Base-by-base conservation (phyloP, 1,140 invertebrate genomes). In the Mylabris phalerata region DNA sequence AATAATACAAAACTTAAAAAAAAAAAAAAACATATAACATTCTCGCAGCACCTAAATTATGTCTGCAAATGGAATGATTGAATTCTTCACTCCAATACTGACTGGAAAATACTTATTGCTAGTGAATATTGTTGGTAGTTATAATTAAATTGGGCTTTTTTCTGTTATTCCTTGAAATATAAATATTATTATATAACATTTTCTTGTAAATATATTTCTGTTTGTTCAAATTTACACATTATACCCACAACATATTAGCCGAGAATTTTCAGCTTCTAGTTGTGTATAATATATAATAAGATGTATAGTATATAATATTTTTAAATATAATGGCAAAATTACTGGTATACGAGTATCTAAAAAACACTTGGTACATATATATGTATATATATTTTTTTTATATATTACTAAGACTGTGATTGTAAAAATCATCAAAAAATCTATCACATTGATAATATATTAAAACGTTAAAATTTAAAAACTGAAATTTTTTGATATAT, bases 361-460 rank as follows among this genome's bases (percentile, higher is more conserved):
- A 71, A 73, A 69, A 67, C 60, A 65, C 66, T 69, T 70, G 69
- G 67, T 72, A 71, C 67, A 71, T 66, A 7, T 32, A 32, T 13
- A 32, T 32, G 27, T 32, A 32, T 32, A 32, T 13, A 32, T 32
- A 32, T 32, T 32, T 32, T 32, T 32, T 32, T 32, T 32, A 32
- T 32, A 32, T 32, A 32, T 32, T 63, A 72, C 69, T 70, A 70
- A 71, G 66, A 72, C 62, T 71, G 72, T 70, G 71, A 74, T 74
- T 74, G 72, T 74, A 74, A 74, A 71, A 74, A 74, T 73, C 71
- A 74, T 74, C 72, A 68, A 74, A 70, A 73, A 73, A 71, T 73
- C 72, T 74, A 74, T 74, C 72, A 74, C 72, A 74, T 74, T 72
- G 67, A 73, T 65, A 71, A 72, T 72, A 68, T 72, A 72, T 72